phyloP scores from a whole-genome alignment of 2,888 invertebrate species.

The Drosophila merina region DNA sequence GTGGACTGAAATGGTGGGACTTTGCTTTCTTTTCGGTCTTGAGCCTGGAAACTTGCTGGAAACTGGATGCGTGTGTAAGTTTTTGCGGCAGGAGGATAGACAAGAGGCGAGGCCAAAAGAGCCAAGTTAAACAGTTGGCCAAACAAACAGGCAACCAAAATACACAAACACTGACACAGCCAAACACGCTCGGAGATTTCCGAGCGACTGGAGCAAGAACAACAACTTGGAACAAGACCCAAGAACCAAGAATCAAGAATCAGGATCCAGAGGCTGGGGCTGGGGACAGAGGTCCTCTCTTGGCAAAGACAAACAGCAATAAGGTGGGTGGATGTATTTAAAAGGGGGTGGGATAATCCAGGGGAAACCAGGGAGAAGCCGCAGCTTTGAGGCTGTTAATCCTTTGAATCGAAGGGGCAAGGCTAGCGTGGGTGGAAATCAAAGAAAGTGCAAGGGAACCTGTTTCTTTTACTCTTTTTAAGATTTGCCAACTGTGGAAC shows the following conservation, averaged over 20 bases:
- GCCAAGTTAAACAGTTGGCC: slow-evolving; percentile 73
- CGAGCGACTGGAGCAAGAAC: slow-evolving; percentile 7
- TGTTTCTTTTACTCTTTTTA: not conserved
- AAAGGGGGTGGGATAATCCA: slow-evolving; percentile 1
- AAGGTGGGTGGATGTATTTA: not conserved
- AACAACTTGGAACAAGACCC: slow-evolving; percentile 21
- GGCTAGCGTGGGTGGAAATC: slow-evolving; percentile 39
- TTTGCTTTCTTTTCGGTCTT: slow-evolving; percentile 3
- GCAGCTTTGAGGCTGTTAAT: slow-evolving; percentile 73
- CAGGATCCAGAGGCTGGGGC: slow-evolving; percentile 9
- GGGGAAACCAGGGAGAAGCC: slow-evolving; percentile 54
- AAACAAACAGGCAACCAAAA: slow-evolving; percentile 59
- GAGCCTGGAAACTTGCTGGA: slow-evolving; percentile 7
- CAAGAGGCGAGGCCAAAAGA: slow-evolving; percentile 28
- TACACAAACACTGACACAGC: slow-evolving; percentile 43
- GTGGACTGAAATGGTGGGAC: not conserved
- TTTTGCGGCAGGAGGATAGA: slow-evolving; percentile 45
- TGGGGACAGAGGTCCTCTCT: slow-evolving; percentile 21
- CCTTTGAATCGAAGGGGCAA: slow-evolving; percentile 68
- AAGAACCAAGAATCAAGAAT: slow-evolving; percentile 3
- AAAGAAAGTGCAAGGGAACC: slow-evolving; percentile 4
- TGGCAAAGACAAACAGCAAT: slow-evolving; percentile 56
- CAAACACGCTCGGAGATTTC: slow-evolving; percentile 32
- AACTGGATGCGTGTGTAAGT: slow-evolving; percentile 63
- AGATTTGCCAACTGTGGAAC: not conserved